Percentiles rank a stretch among this genome's conserved stretches.
These are phyloP conservation scores for Halisarca cf. caerulea DNA, from an alignment of 37 sponge, comb jelly and placozoan genomes.

Conservation along the genomic window DNA sequence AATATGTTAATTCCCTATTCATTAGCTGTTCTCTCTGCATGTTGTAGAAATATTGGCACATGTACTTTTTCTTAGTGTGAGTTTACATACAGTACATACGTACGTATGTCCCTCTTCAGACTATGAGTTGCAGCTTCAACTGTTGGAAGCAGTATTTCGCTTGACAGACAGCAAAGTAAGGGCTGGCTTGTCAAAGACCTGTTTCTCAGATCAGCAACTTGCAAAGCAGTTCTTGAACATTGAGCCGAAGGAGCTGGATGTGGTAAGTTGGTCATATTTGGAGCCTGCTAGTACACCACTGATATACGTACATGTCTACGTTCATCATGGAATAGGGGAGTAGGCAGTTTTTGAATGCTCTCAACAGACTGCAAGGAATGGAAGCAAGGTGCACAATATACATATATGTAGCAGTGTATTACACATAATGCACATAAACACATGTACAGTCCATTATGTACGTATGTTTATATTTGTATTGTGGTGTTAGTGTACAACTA, in stretches of 20 bases:
- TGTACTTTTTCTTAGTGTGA: background rate
- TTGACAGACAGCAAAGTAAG: background rate
- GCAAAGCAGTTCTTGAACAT: background rate
- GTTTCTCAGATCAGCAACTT: background rate
- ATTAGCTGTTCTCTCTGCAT: no score
- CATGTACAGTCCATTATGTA: no score
- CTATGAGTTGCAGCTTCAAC: conserved; percentile 8
- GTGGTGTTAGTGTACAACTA: no score
- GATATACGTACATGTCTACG: background rate
- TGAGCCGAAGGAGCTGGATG: conserved; percentile 7
- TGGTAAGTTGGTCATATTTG: background rate
- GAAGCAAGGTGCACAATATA: background rate
- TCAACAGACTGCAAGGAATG: background rate
- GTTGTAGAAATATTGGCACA: no score
- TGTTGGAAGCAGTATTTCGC: conserved; percentile 13
- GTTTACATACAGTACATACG: background rate
- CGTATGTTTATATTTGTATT: no score
- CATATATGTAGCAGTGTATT: no score
- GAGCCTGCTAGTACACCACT: background rate
- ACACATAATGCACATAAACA: no score
- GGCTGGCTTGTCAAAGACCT: background rate
- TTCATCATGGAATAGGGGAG: background rate
- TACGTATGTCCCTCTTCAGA: background rate
- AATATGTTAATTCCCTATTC: no score
- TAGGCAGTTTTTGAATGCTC: background rate